Conservation (phyloP, 2,797 vertebrate species). For the Poeciliopsis turneri region DNA sequence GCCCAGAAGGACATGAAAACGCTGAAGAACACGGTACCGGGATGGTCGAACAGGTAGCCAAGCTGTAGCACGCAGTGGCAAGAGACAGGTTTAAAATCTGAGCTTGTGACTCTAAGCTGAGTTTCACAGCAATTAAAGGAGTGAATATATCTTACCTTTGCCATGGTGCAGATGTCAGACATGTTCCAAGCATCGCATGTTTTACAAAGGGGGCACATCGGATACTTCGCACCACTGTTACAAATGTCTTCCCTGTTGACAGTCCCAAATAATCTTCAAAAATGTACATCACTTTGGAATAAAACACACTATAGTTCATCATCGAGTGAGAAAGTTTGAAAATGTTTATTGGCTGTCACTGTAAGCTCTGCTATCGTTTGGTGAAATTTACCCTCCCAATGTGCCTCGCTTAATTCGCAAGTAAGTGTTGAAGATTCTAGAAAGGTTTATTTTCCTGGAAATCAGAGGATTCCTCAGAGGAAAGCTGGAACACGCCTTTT, state of each 20-base stretch:
- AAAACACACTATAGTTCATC: not conserved
- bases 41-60: constrained; percentile 86
- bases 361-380: constrained; percentile 10
- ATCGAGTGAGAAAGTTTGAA: not conserved
- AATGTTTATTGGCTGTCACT: constrained; percentile 14
- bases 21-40: constrained; percentile 84
- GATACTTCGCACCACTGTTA: constrained; percentile 73
- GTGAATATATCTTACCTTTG: constrained; percentile 72
- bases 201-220: constrained; percentile 85
- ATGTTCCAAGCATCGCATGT: constrained; percentile 84
- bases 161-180: constrained; percentile 87
- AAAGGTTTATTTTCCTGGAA: constrained; percentile 19
- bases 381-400: constrained; percentile 12
- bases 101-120: not conserved
- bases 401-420: constrained; percentile 4
- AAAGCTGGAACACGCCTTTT: not conserved
- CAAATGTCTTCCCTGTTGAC: constrained; percentile 83
- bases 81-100: constrained; percentile 2
- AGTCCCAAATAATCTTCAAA: constrained; percentile 16
- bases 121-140: not conserved
- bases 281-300: not conserved
- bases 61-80: constrained; percentile 60
- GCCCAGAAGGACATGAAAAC: constrained; percentile 89
- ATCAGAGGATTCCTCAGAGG: not conserved
- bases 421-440: not conserved